phyloP scores from a whole-genome alignment of 2,888 invertebrate genomes.

The Diarsia dahlii region DNA sequence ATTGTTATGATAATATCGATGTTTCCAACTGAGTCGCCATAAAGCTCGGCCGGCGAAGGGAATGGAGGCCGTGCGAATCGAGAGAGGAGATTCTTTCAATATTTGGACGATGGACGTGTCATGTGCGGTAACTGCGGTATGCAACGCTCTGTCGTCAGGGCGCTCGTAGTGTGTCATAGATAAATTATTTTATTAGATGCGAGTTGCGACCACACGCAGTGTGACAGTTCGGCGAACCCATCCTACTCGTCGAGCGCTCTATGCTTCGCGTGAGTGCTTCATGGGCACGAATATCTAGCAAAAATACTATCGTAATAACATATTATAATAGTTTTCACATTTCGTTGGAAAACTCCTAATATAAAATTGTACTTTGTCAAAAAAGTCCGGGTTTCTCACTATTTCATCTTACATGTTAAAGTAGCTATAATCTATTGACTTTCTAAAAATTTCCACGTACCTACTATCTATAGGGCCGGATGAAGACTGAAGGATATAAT shows the following conservation, averaged over 20 bases:
- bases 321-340: neutral
- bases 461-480: neutral
- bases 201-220: conserved; percentile 70
- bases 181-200: conserved; percentile 61
- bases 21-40: conserved; percentile 62
- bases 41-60: conserved; percentile 65
- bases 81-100: conserved; percentile 58
- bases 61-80: conserved; percentile 65
- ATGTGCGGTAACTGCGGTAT: conserved; percentile 50
- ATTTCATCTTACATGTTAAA: neutral
- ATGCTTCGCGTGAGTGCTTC: conserved; percentile 38
- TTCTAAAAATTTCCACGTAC: neutral
- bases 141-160: conserved; percentile 43
- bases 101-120: conserved; percentile 47
- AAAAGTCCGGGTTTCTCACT: neutral
- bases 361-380: neutral
- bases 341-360: neutral
- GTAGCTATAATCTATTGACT: neutral
- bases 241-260: conserved; percentile 30
- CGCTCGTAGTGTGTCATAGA: conserved; percentile 51
- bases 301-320: conserved; percentile 7
- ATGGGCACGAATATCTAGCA: conserved; percentile 34
- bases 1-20: conserved; percentile 66
- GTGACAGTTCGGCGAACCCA: conserved; percentile 69
- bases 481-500: neutral